phyloP scores from a whole-genome alignment of 2,797 vertebrate genomes.

The Gorsachius magnificus region DNA sequence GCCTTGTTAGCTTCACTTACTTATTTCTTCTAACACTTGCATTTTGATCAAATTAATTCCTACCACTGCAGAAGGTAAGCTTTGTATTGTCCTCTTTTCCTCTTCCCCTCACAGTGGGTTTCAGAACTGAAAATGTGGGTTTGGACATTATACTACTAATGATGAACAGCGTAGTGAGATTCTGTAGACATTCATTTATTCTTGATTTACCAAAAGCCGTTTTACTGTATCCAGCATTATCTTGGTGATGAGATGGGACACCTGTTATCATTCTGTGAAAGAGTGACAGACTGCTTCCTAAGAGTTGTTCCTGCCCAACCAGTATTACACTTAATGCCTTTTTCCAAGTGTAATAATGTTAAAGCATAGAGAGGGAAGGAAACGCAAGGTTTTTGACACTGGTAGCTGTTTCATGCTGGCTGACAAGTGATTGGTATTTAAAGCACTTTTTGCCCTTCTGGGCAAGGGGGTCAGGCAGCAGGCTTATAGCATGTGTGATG shows the following conservation, averaged over 20 bases:
- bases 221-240: not conserved
- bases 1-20: not conserved
- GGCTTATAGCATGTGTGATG: not conserved
- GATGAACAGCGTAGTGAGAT: not conserved
- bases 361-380: not conserved
- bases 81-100: not conserved
- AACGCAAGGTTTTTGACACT: not conserved
- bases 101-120: not conserved
- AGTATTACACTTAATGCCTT: not conserved
- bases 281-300: not conserved
- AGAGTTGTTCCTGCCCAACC: not conserved
- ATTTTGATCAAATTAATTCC: slow-evolving; percentile 18
- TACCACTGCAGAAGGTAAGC: not conserved
- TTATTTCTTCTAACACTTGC: slow-evolving; percentile 18
- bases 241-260: not conserved
- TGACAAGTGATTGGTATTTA: not conserved
- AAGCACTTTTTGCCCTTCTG: not conserved
- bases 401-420: not conserved
- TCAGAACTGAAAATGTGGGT: not conserved
- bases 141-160: not conserved
- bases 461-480: not conserved
- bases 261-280: not conserved
- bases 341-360: not conserved
- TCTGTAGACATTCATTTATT: not conserved
- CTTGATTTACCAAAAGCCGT: not conserved